Conservation (phyloP, 2,888 invertebrate genomes). For the Aphidoletes aphidimyza region DNA sequence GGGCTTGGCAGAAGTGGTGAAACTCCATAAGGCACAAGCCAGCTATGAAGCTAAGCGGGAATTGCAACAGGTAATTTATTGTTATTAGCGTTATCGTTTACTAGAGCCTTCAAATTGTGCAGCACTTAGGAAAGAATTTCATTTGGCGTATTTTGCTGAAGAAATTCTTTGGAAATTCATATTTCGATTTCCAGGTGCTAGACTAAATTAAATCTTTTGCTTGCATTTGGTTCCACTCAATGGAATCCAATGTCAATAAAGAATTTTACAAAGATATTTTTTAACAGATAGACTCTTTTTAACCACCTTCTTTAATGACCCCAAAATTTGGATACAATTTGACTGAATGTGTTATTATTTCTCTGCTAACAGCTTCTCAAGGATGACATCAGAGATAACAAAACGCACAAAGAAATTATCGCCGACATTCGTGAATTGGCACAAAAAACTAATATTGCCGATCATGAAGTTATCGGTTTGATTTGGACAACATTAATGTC, state of each 20-base stretch:
- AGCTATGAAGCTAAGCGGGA: conserved; percentile 86
- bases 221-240: conserved; percentile 59
- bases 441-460: conserved; percentile 82
- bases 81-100: background rate
- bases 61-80: conserved; percentile 70
- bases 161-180: conserved; percentile 30
- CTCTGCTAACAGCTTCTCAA: conserved; percentile 70
- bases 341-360: background rate
- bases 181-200: conserved; percentile 56
- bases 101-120: background rate
- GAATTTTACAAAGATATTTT: conserved; percentile 59
- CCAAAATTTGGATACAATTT: background rate
- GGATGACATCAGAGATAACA: conserved; percentile 88
- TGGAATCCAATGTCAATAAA: conserved; percentile 56
- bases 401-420: conserved; percentile 86
- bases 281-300: no score
- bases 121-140: conserved; percentile 27
- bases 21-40: conserved; percentile 84
- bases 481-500: conserved; percentile 96
- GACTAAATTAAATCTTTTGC: conserved; percentile 57
- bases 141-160: background rate
- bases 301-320: background rate
- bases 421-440: conserved; percentile 88
- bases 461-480: conserved; percentile 90
- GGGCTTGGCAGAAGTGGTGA: conserved; percentile 82